Base-by-base conservation (phyloP, 2,113 vertebrate genomes). In the Capra hircus region DNA sequence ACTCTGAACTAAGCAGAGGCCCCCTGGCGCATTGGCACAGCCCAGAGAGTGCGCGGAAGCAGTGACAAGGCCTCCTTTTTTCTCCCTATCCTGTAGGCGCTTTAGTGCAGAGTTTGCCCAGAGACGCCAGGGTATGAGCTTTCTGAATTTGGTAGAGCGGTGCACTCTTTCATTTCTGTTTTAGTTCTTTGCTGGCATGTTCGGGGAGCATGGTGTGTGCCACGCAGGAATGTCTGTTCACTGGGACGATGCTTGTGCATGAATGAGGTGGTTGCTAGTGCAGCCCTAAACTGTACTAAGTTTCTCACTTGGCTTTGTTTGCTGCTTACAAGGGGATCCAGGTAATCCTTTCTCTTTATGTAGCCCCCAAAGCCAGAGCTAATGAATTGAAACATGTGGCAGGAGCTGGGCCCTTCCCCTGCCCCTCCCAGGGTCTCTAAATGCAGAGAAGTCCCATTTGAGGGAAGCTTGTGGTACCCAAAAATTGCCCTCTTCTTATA, bases 301-400 rank as follows among this genome's bases (percentile, higher is more conserved):
- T 99, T 98, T 99, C 98, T 99, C 97, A 98, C 98, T 99, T 99
- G 99, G 98, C 99, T 99, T 99, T 99, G 98, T 99, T 99, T 99
- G 99, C 99, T 99, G 99, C 99, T 99, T 98, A 85, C 99, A 99
- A 99, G 99, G 99, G 99, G 99, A 99, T 99, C 99, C 98, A 99
- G 99, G 99, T 99, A 99, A 99, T 92, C 97, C 96, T 98, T 94
- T 98, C 95, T 98, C 92, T 98, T 98, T 97, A 82, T 1, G 0
- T 97, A 92, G 97, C 71, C 91, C 48, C 4, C 2, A 95, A 95
- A 87, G 89, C 95, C 92, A 50, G 82, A 83, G 83, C 90, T 88
- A 62, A n/a, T 85, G 62, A 96, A 52, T 86, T 96, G 92, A 67
- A 74, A 84, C 25, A 36, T 40, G 33, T 33, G 67, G 25, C 14